phyloP scores from a whole-genome alignment of 2,888 invertebrate species.

The Lacanobia oleracea region DNA sequence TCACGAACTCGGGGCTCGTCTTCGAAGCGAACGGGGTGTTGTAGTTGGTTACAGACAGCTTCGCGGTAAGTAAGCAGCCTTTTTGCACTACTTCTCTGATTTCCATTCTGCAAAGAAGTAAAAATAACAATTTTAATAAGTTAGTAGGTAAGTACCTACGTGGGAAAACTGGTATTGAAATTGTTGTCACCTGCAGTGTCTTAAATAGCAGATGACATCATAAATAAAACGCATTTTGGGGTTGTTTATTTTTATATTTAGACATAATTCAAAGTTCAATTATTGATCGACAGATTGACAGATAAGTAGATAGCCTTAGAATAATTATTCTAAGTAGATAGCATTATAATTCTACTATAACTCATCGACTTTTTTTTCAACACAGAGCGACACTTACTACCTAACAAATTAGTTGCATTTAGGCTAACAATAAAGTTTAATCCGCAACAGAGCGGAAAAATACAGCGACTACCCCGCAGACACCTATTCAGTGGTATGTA shows the following conservation, averaged over 20 bases:
- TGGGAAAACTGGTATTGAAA: neutral
- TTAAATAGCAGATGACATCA: neutral
- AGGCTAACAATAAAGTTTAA: no score
- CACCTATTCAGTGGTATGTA: no score
- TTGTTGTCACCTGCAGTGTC: neutral
- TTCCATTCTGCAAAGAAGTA: constrained; percentile 69
- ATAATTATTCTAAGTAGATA: no score
- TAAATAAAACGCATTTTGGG: constrained; percentile 4
- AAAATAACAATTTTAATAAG: neutral
- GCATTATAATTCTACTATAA: no score
- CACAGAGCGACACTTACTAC: no score
- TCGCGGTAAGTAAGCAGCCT: constrained; percentile 70
- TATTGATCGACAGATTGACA: no score
- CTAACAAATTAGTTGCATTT: no score
- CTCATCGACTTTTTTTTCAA: no score
- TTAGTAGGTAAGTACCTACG: neutral
- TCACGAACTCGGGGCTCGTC: constrained; percentile 68
- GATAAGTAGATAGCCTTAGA: no score
- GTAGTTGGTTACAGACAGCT: constrained; percentile 68
- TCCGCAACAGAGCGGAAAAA: no score
- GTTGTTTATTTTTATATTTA: neutral
- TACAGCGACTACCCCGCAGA: no score
- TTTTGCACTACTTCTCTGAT: constrained; percentile 66
- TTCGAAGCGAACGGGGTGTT: constrained; percentile 69
- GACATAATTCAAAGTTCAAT: no score